These are phyloP conservation scores for Agapornis roseicollis DNA, from an alignment of 2,113 vertebrate genomes.

Conservation along the genomic window DNA sequence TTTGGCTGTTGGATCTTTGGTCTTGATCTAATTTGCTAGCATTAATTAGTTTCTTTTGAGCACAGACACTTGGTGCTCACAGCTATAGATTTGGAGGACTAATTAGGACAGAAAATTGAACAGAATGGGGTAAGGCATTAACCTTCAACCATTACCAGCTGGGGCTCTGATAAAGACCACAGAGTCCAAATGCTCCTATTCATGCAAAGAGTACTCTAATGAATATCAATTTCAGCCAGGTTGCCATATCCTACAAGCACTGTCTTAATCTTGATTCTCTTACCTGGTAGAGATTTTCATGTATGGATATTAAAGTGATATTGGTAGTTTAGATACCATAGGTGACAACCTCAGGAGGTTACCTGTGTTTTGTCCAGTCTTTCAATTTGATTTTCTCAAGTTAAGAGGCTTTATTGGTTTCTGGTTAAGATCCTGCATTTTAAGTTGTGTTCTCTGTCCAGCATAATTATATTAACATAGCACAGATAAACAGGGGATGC, in stretches of 20 bases:
- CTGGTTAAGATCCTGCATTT: not conserved
- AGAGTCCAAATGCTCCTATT: slow-evolving; percentile 89
- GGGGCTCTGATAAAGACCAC: slow-evolving; percentile 87
- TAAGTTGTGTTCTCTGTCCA: not conserved
- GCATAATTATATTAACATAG: not conserved
- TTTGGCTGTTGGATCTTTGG: slow-evolving; percentile 89
- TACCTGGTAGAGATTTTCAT: slow-evolving; percentile 52
- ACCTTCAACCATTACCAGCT: slow-evolving; percentile 91
- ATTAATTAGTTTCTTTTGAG: slow-evolving; percentile 93
- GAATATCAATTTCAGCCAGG: slow-evolving; percentile 83
- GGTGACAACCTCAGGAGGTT: not conserved
- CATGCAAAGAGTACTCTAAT: slow-evolving; percentile 81
- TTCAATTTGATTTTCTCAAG: not conserved
- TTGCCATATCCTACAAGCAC: slow-evolving; percentile 65
- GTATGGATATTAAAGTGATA: not conserved
- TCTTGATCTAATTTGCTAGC: slow-evolving; percentile 96
- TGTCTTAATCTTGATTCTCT: slow-evolving; percentile 59
- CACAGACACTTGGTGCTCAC: slow-evolving; percentile 87
- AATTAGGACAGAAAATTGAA: slow-evolving; percentile 89
- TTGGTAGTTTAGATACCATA: not conserved
- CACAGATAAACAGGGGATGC: not conserved
- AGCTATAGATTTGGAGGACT: slow-evolving; percentile 88
- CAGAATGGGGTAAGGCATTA: slow-evolving; percentile 84
- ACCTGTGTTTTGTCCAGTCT: slow-evolving; percentile 29
- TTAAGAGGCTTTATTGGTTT: not conserved